Base-by-base conservation (phyloP, 2,888 invertebrate species). In the Phaedon cochleariae region DNA sequence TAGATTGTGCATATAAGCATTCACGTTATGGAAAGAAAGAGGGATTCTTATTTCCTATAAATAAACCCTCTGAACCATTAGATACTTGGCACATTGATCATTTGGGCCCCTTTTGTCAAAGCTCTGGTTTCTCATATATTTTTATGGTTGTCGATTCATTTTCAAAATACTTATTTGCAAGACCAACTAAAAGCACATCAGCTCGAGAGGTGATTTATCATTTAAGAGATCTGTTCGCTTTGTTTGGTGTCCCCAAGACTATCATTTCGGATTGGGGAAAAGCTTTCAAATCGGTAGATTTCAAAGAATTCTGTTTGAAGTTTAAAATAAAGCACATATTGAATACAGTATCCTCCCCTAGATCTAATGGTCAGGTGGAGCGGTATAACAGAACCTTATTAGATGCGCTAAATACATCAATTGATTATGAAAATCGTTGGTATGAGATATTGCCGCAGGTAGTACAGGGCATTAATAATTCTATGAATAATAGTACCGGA, bases 161-260 rank as follows among this genome's bases (percentile, higher is more conserved):
- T 53, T 62, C 68, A 3, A 67, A 68, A 52, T 68, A 31, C 46
- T 7, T 59, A 10, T 59, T 65, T 21, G 58, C 64, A 2, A 55
- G 65, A 46, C 61, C 61, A 15, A 48, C 46, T 31, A 67, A 67
- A 64, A 64, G 59, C 10, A 68, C 68, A 7, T 55, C 49, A 37
- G 46, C 59, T 2, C 62, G 59, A 31, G 64, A 68, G 57, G 64
- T 65, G 1, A 45, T 68, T 9, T 21, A 67, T 21, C 26, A 31
- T 58, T 22, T 68, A 29, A 60, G 29, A n/a, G 64, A 64, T 31
- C 15, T 69, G n/a, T 69, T 68, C 51, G 68, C 65, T 34, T 52
- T 68, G 59, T 58, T 58, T 45, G 58, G 46, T 2, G 46, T 26
- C 15, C 46, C 45, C 1, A 58, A 10, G 22, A 41, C 15, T 45